Evolutionary conservation across 2,797 vertebrate species (phyloP).

Genomic region (Melanotaenia parkinsoni): DNA sequence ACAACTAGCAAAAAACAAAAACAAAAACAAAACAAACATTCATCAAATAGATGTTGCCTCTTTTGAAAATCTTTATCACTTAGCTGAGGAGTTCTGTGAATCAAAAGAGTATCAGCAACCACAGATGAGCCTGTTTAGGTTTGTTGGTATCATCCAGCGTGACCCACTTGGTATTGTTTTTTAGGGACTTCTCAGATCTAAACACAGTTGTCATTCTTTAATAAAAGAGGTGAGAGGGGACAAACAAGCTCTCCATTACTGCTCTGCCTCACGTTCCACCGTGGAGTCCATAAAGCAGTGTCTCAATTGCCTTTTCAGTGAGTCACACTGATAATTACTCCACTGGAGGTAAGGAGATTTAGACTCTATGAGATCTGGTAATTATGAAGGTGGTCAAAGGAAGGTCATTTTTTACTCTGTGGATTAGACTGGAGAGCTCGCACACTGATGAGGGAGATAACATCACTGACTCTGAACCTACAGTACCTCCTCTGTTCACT

Average conservation of each 20-base stretch:
- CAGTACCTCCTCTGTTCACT: conserved; percentile 28
- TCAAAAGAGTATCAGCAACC: conserved; percentile 32
- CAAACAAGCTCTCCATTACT: conserved; percentile 74
- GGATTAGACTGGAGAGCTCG: conserved; percentile 63
- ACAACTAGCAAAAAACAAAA: not conserved
- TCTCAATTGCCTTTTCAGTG: conserved; percentile 80
- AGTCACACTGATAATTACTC: conserved; percentile 81
- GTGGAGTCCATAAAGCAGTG: conserved; percentile 75
- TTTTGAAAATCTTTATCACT: conserved; percentile 18
- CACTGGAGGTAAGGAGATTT: conserved; percentile 79
- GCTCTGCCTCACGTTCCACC: conserved; percentile 71
- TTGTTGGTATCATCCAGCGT: conserved; percentile 44
- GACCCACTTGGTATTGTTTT: conserved; percentile 48
- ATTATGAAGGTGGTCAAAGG: conserved; percentile 79
- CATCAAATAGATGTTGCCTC: conserved; percentile 8
- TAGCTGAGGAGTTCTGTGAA: conserved; percentile 22
- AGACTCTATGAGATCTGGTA: conserved; percentile 74
- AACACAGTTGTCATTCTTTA: conserved; percentile 64
- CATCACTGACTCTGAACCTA: conserved; percentile 39
- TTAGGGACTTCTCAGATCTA: conserved; percentile 47
- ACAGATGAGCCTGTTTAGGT: conserved; percentile 28
- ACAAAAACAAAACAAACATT: conserved; percentile 2
- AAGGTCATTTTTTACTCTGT: conserved; percentile 79
- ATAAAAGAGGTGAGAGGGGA: conserved; percentile 61
- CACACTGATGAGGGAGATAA: conserved; percentile 60